Conservation (phyloP, 1,140 invertebrate genomes). For the Ganaspis sp. region DNA sequence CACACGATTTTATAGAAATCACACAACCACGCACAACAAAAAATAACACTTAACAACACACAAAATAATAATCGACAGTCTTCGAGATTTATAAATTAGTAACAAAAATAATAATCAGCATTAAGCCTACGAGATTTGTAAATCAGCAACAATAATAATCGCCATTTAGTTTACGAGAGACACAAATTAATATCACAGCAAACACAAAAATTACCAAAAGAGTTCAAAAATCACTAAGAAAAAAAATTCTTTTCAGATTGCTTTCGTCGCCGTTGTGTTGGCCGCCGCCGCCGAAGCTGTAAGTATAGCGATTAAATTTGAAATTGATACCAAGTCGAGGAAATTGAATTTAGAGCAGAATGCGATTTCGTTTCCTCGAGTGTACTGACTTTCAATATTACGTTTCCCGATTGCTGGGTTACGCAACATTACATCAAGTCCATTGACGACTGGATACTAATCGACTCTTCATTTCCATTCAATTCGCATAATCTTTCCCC, state of each 20-base stretch:
- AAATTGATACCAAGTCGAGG: slow-evolving; percentile 37
- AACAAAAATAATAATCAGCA: too few species aligned
- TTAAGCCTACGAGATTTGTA: too few species aligned
- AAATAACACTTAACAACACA: too few species aligned
- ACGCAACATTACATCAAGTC: slow-evolving; percentile 15
- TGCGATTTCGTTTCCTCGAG: slow-evolving; percentile 1
- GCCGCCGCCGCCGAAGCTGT: slow-evolving; percentile 52
- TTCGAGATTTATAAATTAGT: too few species aligned
- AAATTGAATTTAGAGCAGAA: slow-evolving; percentile 34
- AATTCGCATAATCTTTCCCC: not conserved
- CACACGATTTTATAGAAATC: too few species aligned
- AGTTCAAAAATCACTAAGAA: not conserved
- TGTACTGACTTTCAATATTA: not conserved
- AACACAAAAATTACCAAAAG: too few species aligned
- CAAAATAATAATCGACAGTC: too few species aligned
- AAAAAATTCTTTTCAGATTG: slow-evolving; percentile 61
- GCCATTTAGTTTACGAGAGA: too few species aligned
- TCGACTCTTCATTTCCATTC: not conserved
- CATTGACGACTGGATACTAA: slow-evolving; percentile 29
- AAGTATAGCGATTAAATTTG: slow-evolving; percentile 38
- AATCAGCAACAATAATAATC: too few species aligned
- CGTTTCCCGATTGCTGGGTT: slow-evolving; percentile 10
- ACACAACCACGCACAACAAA: too few species aligned
- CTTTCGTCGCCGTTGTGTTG: slow-evolving; percentile 69
- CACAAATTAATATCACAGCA: too few species aligned